Evolutionary conservation across 2,888 invertebrate species (phyloP).

Genomic region (Nezara viridula): DNA sequence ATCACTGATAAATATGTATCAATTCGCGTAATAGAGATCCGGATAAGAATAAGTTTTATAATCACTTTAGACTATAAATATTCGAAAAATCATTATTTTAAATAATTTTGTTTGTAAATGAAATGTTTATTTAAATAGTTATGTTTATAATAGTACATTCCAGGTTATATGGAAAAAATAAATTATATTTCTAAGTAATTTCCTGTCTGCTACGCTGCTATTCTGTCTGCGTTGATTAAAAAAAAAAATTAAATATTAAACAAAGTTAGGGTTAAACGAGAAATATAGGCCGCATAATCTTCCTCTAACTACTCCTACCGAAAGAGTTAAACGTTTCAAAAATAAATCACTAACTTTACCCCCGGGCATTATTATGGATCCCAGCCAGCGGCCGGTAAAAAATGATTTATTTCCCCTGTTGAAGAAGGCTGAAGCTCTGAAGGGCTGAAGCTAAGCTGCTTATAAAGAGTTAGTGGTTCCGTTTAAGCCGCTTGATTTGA

Average conservation of each 20-base stretch:
- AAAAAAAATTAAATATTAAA: background rate
- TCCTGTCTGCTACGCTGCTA: no score
- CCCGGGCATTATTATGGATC: background rate
- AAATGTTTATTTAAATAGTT: no score
- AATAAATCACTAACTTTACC: slow-evolving; percentile 5
- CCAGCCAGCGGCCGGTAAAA: background rate
- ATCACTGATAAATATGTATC: no score
- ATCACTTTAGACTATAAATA: no score
- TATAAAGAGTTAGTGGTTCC: background rate
- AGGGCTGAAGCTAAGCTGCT: background rate
- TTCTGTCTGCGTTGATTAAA: background rate
- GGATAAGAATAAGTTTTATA: no score
- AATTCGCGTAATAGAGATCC: no score
- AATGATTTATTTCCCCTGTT: slow-evolving; percentile 1
- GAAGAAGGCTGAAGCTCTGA: background rate
- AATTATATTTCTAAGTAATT: no score
- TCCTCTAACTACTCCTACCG: background rate
- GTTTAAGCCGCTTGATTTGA: background rate
- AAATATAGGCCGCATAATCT: background rate
- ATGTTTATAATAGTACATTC: no score
- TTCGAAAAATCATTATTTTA: no score
- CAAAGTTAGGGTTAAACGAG: background rate
- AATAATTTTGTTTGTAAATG: no score
- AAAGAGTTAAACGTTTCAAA: background rate
- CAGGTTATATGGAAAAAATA: no score